phyloP scores from a whole-genome alignment of 2,888 invertebrate species.

The Epinotia demarniana region DNA sequence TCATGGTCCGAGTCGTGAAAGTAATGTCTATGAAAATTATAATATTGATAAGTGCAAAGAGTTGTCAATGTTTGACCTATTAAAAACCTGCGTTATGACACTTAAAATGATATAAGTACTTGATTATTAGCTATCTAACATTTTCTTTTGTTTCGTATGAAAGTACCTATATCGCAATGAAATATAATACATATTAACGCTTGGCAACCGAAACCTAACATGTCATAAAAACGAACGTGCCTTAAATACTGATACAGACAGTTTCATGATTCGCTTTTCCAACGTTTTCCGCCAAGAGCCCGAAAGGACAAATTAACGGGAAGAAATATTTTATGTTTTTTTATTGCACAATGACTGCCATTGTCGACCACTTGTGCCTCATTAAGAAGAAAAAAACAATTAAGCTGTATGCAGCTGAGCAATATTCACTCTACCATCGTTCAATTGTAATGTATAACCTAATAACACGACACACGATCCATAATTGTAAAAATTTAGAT shows the following conservation, averaged over 20 bases:
- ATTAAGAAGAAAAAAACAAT: constrained; percentile 80
- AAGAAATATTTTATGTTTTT: constrained; percentile 65
- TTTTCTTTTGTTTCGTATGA: background rate
- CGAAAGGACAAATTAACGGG: constrained; percentile 71
- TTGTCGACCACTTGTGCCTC: constrained; percentile 81
- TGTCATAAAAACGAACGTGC: constrained; percentile 25
- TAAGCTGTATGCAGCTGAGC: constrained; percentile 67
- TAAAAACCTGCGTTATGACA: too few species aligned
- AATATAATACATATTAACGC: background rate
- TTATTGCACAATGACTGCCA: constrained; percentile 76
- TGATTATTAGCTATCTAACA: background rate
- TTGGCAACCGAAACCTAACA: background rate
- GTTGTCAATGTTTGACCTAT: too few species aligned
- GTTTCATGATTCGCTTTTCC: constrained; percentile 30
- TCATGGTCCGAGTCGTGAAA: constrained; percentile 30
- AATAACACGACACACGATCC: constrained; percentile 53
- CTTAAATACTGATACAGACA: constrained; percentile 33
- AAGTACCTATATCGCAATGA: background rate
- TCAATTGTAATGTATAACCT: constrained; percentile 36
- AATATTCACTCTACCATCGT: constrained; percentile 46
- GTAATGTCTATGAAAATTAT: constrained; percentile 24
- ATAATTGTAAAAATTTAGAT: constrained; percentile 50
- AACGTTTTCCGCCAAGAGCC: constrained; percentile 20
- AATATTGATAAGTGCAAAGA: background rate
- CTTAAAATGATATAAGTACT: background rate